Percentiles rank a stretch among this genome's conserved stretches.
Conservation (phyloP, 2,888 invertebrate genomes). For the Acheta domesticus region DNA sequence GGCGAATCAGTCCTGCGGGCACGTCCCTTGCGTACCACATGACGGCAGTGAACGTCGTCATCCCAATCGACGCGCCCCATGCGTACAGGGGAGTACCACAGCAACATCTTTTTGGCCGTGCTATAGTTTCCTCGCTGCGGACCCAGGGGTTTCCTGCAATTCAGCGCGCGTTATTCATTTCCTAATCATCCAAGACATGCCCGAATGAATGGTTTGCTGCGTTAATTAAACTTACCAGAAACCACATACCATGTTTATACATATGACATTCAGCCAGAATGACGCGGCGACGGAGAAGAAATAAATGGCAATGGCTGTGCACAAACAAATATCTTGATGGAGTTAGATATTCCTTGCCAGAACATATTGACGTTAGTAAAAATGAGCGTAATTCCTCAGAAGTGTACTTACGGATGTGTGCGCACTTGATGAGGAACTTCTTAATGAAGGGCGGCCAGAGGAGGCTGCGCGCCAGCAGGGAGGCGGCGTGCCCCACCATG, state of each 20-base stretch:
- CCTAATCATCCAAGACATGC: too few relatives aligned
- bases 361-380: too few relatives aligned
- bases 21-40: neutral
- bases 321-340: neutral
- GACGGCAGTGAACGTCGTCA: neutral
- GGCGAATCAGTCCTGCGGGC: neutral
- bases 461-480: neutral
- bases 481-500: neutral
- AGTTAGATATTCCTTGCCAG: neutral
- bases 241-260: neutral
- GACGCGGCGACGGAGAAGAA: neutral
- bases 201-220: neutral
- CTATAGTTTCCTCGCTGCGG: neutral
- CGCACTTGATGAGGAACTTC: neutral
- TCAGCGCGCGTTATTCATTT: too few relatives aligned
- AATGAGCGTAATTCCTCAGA: neutral
- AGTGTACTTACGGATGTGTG: neutral
- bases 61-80: neutral
- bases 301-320: neutral
- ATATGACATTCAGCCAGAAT: constrained; percentile 2
- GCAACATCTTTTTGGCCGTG: neutral
- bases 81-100: neutral
- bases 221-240: neutral
- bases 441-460: neutral
- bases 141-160: neutral